Evolutionary conservation across 92 coral and sea anemone species (phyloP).

Genomic region (Parazoanthus atlanticus): DNA sequence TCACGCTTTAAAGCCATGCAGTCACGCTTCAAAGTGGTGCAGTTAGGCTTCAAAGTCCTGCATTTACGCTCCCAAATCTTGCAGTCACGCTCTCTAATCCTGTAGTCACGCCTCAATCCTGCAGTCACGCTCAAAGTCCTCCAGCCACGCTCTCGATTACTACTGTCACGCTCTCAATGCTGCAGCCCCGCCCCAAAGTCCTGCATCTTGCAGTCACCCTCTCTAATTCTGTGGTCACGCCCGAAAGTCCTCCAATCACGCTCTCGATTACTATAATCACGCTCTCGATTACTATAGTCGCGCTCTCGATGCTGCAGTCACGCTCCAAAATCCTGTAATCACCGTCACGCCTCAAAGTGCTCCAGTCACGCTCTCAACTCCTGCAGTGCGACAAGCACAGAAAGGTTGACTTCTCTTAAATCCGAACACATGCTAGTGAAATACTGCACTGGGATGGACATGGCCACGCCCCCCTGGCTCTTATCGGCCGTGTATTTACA

Average conservation of each 20-base stretch:
- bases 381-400: slow-evolving; percentile 77
- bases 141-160: too few species aligned
- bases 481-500: slow-evolving; percentile 83
- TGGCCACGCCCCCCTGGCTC: slow-evolving; percentile 79
- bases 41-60: too few species aligned
- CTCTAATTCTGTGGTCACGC: too few species aligned
- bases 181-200: too few species aligned
- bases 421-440: slow-evolving; percentile 83
- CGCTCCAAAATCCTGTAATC: not conserved
- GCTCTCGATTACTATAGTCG: too few species aligned
- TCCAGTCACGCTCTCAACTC: slow-evolving; percentile 44
- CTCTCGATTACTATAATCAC: too few species aligned
- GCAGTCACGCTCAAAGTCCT: too few species aligned
- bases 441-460: slow-evolving; percentile 80
- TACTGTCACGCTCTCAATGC: too few species aligned
- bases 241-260: too few species aligned
- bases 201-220: too few species aligned
- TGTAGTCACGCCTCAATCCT: too few species aligned
- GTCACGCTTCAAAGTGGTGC: not conserved
- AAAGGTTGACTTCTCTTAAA: slow-evolving; percentile 86
- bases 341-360: not conserved
- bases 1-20: not conserved
- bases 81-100: not conserved
- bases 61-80: too few species aligned
- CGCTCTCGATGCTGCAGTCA: not conserved